A percentile compares a stretch with the other conserved stretches of the same genome.
Conservation (phyloP, 1,140 invertebrate genomes). For the Argopecten irradians region DNA sequence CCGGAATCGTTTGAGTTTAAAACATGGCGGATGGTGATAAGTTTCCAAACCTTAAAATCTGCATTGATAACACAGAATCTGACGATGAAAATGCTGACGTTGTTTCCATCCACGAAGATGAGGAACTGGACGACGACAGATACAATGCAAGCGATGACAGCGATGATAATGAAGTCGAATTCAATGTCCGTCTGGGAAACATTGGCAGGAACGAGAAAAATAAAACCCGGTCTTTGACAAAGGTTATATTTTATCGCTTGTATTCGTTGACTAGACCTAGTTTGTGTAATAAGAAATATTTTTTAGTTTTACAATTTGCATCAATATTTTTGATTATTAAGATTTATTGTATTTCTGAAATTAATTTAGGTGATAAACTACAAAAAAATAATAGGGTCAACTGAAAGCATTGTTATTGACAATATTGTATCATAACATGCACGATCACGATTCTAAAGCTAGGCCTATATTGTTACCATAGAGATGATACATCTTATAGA, state of each 20-base stretch:
- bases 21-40: constrained; percentile 54
- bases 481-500: too few species aligned
- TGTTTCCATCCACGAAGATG: constrained; percentile 47
- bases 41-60: constrained; percentile 70
- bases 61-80: constrained; percentile 68
- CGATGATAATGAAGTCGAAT: constrained; percentile 36
- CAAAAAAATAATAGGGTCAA: too few species aligned
- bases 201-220: not conserved
- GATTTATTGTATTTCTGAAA: too few species aligned
- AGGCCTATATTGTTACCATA: too few species aligned
- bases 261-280: too few species aligned
- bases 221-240: not conserved
- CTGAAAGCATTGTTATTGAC: too few species aligned
- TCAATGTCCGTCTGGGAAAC: constrained; percentile 38
- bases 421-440: too few species aligned
- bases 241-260: not conserved
- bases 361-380: too few species aligned
- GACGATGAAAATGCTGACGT: constrained; percentile 57
- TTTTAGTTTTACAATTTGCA: too few species aligned
- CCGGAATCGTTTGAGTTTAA: constrained; percentile 20
- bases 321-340: too few species aligned
- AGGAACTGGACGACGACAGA: constrained; percentile 45
- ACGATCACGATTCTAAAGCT: too few species aligned
- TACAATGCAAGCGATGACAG: constrained; percentile 11
- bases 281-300: too few species aligned